A percentile compares a stretch with the other conserved stretches of the same genome.
Conservation (phyloP, 1,140 invertebrate genomes). For the Drosophila serrata region DNA sequence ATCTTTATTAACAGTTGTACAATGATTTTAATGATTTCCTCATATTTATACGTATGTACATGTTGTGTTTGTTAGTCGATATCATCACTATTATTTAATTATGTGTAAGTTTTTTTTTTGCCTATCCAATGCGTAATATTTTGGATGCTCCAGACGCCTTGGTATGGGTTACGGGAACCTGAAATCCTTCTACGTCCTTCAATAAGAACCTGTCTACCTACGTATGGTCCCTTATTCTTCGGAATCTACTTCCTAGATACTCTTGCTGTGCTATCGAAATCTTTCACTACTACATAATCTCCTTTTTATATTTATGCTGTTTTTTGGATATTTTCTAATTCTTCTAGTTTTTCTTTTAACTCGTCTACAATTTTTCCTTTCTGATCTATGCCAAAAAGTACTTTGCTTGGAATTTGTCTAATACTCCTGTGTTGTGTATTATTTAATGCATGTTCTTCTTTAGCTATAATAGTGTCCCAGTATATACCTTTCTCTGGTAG, state of each 20-base stretch:
- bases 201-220: neutral
- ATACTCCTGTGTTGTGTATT: neutral
- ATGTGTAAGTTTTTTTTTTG: neutral
- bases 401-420: neutral
- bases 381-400: neutral
- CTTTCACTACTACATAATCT: too few relatives aligned
- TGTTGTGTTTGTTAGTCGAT: too few relatives aligned
- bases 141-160: neutral
- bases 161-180: neutral
- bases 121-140: neutral
- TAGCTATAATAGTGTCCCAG: neutral
- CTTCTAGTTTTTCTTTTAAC: neutral
- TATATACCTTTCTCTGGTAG: neutral
- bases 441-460: neutral
- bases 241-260: too few relatives aligned
- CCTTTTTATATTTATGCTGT: too few relatives aligned
- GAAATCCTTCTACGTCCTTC: neutral
- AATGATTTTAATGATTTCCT: too few relatives aligned
- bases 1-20: too few relatives aligned
- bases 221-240: neutral
- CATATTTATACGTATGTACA: too few relatives aligned
- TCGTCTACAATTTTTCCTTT: neutral
- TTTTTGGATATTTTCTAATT: neutral
- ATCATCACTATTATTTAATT: neutral
- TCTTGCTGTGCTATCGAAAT: too few relatives aligned